These are phyloP conservation scores for Danio choprae DNA, from an alignment of 2,797 vertebrate species.

Conservation along the genomic window DNA sequence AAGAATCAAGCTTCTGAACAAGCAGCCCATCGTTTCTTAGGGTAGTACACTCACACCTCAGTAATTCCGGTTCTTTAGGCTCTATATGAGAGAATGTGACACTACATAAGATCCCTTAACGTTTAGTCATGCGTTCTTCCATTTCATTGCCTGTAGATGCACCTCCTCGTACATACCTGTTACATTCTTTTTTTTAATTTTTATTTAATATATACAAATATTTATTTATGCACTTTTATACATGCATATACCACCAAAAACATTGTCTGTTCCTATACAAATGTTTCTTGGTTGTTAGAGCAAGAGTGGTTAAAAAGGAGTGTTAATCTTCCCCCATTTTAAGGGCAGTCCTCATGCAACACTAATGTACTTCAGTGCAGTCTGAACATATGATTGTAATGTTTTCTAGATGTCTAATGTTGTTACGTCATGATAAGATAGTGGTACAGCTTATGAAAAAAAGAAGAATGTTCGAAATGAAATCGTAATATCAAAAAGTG, in stretches of 20 bases:
- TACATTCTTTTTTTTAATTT: conserved; percentile 23
- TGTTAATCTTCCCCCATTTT: conserved; percentile 61
- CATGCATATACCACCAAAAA: conserved; percentile 36
- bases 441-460: not conserved
- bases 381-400: conserved; percentile 29
- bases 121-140: conserved; percentile 27
- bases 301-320: conserved; percentile 53
- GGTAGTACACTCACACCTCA: conserved; percentile 30
- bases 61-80: conserved; percentile 24
- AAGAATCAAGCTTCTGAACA: conserved; percentile 7
- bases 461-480: not conserved
- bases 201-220: not conserved
- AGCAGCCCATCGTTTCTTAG: conserved; percentile 35
- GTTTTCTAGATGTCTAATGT: conserved; percentile 28
- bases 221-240: conserved; percentile 48
- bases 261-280: conserved; percentile 38
- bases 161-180: conserved; percentile 21
- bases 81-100: conserved; percentile 31
- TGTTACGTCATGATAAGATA: not conserved
- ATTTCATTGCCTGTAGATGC: conserved; percentile 40
- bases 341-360: conserved; percentile 29
- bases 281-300: conserved; percentile 19
- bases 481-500: not conserved
- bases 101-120: not conserved
- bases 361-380: conserved; percentile 59